These are phyloP conservation scores for Callithrix jacchus DNA, from an alignment of 2,113 vertebrate genomes.

Conservation along the genomic window DNA sequence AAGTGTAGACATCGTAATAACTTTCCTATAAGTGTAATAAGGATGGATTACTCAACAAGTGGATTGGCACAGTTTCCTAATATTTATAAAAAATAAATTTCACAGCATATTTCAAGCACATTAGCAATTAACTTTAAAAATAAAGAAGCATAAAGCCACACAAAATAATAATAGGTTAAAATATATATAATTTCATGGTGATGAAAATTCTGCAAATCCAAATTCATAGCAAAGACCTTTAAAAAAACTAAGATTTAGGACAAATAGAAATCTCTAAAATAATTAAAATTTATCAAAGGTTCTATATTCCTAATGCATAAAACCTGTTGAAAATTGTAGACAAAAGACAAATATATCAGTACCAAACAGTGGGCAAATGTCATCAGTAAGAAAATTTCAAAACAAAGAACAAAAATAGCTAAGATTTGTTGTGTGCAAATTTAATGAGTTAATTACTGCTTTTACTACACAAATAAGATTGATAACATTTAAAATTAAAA, in stretches of 20 bases:
- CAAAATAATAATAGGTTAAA: background rate
- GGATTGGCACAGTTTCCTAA: background rate
- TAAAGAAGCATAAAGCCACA: background rate
- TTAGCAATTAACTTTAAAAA: constrained; percentile 19
- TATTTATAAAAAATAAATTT: background rate
- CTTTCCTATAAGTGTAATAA: background rate
- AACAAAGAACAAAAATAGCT: background rate
- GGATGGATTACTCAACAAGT: background rate
- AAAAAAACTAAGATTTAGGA: background rate
- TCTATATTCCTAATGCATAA: background rate
- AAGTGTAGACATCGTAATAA: background rate
- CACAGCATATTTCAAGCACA: background rate
- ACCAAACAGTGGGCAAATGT: background rate
- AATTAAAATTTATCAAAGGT: background rate
- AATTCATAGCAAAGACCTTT: background rate
- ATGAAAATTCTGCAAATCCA: background rate
- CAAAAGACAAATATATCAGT: background rate
- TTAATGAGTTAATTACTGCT: background rate
- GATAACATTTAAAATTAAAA: background rate
- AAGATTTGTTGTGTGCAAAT: background rate
- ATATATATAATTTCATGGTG: background rate
- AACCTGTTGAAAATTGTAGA: background rate
- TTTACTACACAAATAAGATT: background rate
- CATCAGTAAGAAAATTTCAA: background rate
- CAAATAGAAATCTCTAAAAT: background rate